Conservation (phyloP, 2,797 vertebrate species). For the Chrysocyon brachyurus region DNA sequence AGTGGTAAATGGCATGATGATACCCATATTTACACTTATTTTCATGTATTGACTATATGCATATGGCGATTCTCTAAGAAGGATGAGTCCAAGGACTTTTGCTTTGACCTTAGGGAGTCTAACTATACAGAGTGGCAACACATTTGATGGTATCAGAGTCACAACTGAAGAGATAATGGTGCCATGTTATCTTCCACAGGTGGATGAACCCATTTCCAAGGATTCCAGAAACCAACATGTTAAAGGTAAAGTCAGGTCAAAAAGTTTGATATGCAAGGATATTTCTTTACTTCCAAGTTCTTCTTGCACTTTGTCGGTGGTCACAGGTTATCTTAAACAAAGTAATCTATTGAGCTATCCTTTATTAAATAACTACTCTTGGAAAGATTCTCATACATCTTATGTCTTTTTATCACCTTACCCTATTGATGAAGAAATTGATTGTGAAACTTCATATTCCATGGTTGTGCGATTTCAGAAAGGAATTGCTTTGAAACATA, state of each 20-base stretch:
- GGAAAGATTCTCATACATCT: not conserved
- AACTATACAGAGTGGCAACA: not conserved
- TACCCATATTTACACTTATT: accelerated
- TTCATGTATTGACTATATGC: accelerated
- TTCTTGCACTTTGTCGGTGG: not conserved
- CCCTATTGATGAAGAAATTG: slow-evolving; percentile 6
- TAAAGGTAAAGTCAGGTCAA: slow-evolving; percentile 81
- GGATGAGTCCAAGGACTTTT: not conserved
- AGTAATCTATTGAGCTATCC: not conserved
- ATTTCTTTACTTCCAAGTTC: not conserved
- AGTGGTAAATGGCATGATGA: accelerated
- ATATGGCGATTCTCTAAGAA: not conserved
- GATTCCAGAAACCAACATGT: not conserved
- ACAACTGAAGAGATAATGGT: not conserved
- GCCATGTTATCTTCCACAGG: slow-evolving; percentile 80
- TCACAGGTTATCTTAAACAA: not conserved
- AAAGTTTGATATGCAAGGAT: not conserved
- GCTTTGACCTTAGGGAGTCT: not conserved
- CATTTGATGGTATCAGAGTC: not conserved
- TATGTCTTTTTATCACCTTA: not conserved
- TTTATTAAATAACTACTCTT: not conserved
- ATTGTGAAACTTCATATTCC: not conserved
- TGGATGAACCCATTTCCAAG: not conserved
- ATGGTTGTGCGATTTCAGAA: not conserved
- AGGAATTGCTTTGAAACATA: slow-evolving; percentile 4